phyloP scores from a whole-genome alignment of 1,140 invertebrate genomes.

The Trissolcus basalis region DNA sequence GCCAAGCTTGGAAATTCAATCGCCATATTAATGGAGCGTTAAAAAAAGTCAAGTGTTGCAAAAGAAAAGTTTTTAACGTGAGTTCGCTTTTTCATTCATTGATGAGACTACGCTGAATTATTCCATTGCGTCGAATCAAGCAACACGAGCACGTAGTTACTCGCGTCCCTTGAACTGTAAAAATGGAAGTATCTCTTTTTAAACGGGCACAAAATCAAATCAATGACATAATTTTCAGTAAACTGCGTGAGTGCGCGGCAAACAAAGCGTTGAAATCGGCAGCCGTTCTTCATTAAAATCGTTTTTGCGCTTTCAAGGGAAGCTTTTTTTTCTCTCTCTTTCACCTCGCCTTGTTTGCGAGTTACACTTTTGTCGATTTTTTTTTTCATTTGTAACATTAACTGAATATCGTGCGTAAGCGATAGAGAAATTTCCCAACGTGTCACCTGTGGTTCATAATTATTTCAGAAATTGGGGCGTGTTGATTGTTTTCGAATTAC shows the following conservation, averaged over 20 bases:
- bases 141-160: not conserved
- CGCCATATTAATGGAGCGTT: conserved; percentile 16
- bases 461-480: not conserved
- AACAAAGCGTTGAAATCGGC: conserved; percentile 3
- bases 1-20: not conserved
- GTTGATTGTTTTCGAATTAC: too few relatives aligned
- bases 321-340: conserved; percentile 3
- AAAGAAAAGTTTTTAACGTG: conserved; percentile 22
- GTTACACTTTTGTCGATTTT: conserved; percentile 3
- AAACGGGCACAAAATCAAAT: conserved; percentile 13
- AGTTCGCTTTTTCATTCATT: conserved; percentile 16
- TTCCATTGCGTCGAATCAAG: conserved; percentile 10
- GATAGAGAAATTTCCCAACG: too few relatives aligned
- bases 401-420: too few relatives aligned
- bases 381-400: too few relatives aligned
- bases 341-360: not conserved
- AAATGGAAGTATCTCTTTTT: conserved; percentile 1
- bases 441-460: too few relatives aligned
- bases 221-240: conserved; percentile 14
- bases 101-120: conserved; percentile 16
- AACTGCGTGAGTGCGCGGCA: conserved; percentile 2
- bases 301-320: conserved; percentile 16
- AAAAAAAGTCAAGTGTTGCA: conserved; percentile 8
- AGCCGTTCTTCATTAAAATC: conserved; percentile 30
- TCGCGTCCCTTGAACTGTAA: not conserved